phyloP scores from a whole-genome alignment of 2,888 invertebrate genomes.

The Pteria penguin region DNA sequence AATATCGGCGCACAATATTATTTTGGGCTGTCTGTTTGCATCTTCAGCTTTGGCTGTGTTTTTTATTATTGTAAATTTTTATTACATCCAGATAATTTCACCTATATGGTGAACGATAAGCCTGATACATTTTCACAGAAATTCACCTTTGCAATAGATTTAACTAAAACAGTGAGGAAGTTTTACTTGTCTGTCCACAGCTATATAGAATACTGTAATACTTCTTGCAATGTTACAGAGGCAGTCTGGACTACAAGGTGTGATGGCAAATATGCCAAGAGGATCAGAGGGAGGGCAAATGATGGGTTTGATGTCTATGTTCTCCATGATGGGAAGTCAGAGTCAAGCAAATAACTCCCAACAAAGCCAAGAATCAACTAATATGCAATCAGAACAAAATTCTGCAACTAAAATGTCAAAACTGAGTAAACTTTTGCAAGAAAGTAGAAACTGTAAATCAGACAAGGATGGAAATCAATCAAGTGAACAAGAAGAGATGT shows the following conservation, averaged over 20 bases:
- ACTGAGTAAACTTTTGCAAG: neutral
- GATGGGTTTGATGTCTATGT: slow-evolving; percentile 5
- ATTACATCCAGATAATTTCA: no score
- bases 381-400: neutral
- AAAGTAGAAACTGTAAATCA: neutral
- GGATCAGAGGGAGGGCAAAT: neutral
- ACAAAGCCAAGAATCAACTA: neutral
- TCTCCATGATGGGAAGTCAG: neutral
- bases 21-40: no score
- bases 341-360: neutral
- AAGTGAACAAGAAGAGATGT: neutral
- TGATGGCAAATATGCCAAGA: neutral
- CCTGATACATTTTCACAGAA: no score
- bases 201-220: no score
- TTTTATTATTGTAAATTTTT: no score
- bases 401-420: neutral
- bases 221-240: no score
- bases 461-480: neutral
- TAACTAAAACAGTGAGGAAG: no score
- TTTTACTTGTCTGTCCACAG: no score
- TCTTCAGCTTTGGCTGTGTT: no score
- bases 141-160: no score
- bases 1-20: no score
- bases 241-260: neutral
- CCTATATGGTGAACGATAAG: no score